Conservation (phyloP, 2,113 vertebrate genomes). For the Falcunculus frontatus region DNA sequence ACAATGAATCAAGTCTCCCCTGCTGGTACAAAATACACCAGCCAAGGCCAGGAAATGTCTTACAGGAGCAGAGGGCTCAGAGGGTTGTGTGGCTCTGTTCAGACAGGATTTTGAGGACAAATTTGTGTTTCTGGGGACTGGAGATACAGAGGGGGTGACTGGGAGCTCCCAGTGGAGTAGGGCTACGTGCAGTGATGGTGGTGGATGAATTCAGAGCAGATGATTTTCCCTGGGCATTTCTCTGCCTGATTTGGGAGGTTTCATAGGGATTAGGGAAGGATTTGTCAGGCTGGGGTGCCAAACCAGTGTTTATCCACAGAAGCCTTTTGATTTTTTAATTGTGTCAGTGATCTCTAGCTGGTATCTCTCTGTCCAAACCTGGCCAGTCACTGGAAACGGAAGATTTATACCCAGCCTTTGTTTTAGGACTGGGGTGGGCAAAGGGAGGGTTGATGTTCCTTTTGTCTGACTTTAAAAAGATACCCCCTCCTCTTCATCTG, state of each 20-base stretch:
- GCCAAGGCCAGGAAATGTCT: background rate
- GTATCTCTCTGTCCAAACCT: background rate
- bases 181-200: background rate
- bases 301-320: slow-evolving; percentile 13
- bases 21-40: background rate
- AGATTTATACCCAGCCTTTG: slow-evolving; percentile 7
- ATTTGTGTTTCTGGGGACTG: background rate
- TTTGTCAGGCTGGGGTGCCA: background rate
- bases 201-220: background rate
- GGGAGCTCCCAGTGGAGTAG: background rate
- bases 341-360: background rate
- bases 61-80: background rate
- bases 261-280: background rate
- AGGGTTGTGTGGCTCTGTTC: background rate
- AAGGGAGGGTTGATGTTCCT: background rate
- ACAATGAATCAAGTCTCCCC: background rate
- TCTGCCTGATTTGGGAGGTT: background rate
- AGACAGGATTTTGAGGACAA: background rate
- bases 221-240: background rate
- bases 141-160: background rate
- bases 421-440: background rate
- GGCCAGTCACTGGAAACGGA: background rate
- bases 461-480: slow-evolving; percentile 19
- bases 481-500: background rate
- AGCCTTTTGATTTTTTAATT: slow-evolving; percentile 11